Conservation (phyloP, 1,140 invertebrate species). For the Anoplophora glabripennis region DNA sequence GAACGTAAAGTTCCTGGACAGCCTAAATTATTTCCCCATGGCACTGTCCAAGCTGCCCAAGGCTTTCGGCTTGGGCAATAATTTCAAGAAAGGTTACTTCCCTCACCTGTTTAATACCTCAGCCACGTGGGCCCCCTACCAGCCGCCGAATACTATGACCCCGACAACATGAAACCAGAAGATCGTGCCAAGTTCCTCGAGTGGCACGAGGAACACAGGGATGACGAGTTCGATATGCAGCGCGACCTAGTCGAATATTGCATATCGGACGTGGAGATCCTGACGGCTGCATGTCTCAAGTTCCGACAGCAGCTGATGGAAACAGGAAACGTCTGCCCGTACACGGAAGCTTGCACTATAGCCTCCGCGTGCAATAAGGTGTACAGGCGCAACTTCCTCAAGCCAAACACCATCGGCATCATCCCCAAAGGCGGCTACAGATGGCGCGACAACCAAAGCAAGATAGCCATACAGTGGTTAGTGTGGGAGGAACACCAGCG, state of each 20-base stretch:
- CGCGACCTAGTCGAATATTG: too few species aligned
- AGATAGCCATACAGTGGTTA: conserved; percentile 7
- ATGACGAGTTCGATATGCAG: conserved; percentile 10
- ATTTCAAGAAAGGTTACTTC: conserved; percentile 12
- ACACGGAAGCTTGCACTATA: not conserved
- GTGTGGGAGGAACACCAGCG: not conserved
- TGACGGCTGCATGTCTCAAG: conserved; percentile 10
- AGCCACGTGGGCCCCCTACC: conserved; percentile 1
- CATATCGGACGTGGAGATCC: conserved; percentile 3
- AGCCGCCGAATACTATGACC: conserved; percentile 10
- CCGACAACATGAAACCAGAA: conserved; percentile 12
- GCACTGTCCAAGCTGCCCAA: conserved; percentile 8
- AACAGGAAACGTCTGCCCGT: conserved; percentile 4
- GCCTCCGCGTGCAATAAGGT: conserved; percentile 7
- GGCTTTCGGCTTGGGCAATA: not conserved
- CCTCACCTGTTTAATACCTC: conserved; percentile 4
- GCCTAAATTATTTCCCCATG: conserved; percentile 16
- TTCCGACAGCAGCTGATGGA: conserved; percentile 2
- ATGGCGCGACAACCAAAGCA: conserved; percentile 4
- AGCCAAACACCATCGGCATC: conserved; percentile 9
- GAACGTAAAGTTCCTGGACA: conserved; percentile 13
- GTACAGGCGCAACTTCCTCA: conserved; percentile 10
- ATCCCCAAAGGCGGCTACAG: conserved; percentile 13
- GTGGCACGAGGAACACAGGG: conserved; percentile 22
- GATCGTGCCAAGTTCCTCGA: conserved; percentile 15